A percentile compares a stretch with the other conserved stretches of the same genome.
These are phyloP conservation scores for Reticulitermes speratus DNA, from an alignment of 1,140 invertebrate species.

Conservation along the genomic window DNA sequence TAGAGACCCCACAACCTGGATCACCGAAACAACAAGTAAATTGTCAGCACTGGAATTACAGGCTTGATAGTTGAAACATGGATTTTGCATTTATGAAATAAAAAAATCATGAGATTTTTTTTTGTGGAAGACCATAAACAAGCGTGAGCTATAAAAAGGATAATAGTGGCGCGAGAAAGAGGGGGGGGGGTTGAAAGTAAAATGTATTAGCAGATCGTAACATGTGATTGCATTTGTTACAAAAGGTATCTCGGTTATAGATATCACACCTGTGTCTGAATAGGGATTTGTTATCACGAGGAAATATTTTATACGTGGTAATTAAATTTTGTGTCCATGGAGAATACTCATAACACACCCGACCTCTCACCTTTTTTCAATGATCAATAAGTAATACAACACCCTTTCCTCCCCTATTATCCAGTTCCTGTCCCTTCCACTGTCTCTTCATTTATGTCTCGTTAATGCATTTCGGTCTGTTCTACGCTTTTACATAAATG, in stretches of 20 bases:
- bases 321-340: neutral
- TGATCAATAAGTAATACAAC: neutral
- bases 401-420: too few species aligned
- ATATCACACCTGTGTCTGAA: neutral
- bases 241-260: neutral
- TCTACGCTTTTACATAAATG: too few species aligned
- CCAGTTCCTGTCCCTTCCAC: too few species aligned
- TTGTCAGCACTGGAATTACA: neutral
- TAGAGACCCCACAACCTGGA: neutral
- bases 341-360: neutral
- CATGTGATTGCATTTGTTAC: neutral
- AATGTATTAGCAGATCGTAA: neutral
- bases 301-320: neutral
- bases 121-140: neutral
- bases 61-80: neutral
- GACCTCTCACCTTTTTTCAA: neutral
- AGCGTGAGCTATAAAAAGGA: neutral
- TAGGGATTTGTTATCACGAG: neutral
- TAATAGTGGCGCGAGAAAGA: neutral
- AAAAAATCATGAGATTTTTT: neutral
- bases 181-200: neutral
- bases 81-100: neutral
- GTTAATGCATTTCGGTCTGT: too few species aligned
- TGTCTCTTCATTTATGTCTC: too few species aligned
- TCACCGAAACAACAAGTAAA: neutral